Evolutionary conservation across 2,888 invertebrate genomes (phyloP), one percentile per base, ranked within the genome.

Genomic region (Drosophila borealis): DNA sequence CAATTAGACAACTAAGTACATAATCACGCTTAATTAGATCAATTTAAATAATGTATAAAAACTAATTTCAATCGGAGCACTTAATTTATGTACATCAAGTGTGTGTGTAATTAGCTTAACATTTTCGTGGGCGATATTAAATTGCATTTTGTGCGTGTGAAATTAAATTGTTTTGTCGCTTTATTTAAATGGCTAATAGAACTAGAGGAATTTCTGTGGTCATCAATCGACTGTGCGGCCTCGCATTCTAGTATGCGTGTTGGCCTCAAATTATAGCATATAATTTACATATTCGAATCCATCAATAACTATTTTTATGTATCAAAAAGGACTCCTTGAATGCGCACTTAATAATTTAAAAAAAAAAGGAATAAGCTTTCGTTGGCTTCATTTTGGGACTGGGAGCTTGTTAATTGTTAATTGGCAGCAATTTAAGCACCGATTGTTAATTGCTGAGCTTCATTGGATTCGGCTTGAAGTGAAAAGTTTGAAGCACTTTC

Each of bases 401-500:
- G 56, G 17, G 48, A 44, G 55, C 57, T 62, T 61, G 56, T 65
- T 70, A 67, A 67, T 69, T 70, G 78, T 87, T 84, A 87, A 87
- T 87, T 81, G 81, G 81, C 81, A 74, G 85, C 45, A 48, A 21
- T 71, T 74, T 53, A 49, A 74, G 77, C 81, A 81, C 84, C 66
- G 81, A 80, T 77, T 79, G 81, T 83, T 79, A 88, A 82, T 88
- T 88, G 72, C 75, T 54, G 33, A 53, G 63, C 72, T 69, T 72
- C 59, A 73, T 62, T 73, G 49, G 62, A 55, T 50, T 61, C 44
- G 39, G 39, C 44, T 61, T 37, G 73, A 39, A 62, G 48, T 59
- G n/a, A 49, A 78, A 83, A 83, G 67, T 89, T 84, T 85, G 56
- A 72, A 85, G 88, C 67, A 56, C 71, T 88, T 85, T 80, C 89